These are phyloP conservation scores for Daphoenositta chrysoptera DNA, from an alignment of 2,113 vertebrate genomes.

Conservation along the genomic window DNA sequence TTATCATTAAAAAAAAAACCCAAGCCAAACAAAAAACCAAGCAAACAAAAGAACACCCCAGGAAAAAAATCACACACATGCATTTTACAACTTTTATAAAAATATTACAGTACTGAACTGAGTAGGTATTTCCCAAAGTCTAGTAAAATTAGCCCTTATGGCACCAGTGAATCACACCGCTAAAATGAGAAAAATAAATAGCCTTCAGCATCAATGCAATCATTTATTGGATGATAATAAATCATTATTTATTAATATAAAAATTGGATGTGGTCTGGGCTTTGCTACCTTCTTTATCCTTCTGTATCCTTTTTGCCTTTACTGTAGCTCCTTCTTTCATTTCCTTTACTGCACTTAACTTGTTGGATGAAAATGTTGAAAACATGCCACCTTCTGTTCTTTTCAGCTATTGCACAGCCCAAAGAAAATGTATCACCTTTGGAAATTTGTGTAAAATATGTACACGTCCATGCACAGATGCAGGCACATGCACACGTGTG, in stretches of 20 bases:
- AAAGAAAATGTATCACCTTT: background rate
- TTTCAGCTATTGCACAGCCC: background rate
- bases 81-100: background rate
- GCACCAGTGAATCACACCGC: background rate
- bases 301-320: background rate
- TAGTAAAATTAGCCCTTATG: background rate
- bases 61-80: rapidly evolving
- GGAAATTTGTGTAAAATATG: no score
- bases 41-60: background rate
- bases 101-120: background rate
- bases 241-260: no score
- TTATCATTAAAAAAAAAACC: background rate
- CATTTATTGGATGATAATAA: no score
- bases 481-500: rapidly evolving
- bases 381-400: slow-evolving; percentile 11
- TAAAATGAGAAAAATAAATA: background rate
- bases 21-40: background rate
- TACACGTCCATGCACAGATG: rapidly evolving
- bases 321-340: background rate
- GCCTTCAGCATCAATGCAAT: background rate
- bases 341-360: background rate
- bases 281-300: background rate
- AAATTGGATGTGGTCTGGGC: background rate
- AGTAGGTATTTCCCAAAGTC: background rate
- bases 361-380: background rate